Evolutionary conservation across 2,888 invertebrate species (phyloP).

Genomic region (Prosapia bicincta): DNA sequence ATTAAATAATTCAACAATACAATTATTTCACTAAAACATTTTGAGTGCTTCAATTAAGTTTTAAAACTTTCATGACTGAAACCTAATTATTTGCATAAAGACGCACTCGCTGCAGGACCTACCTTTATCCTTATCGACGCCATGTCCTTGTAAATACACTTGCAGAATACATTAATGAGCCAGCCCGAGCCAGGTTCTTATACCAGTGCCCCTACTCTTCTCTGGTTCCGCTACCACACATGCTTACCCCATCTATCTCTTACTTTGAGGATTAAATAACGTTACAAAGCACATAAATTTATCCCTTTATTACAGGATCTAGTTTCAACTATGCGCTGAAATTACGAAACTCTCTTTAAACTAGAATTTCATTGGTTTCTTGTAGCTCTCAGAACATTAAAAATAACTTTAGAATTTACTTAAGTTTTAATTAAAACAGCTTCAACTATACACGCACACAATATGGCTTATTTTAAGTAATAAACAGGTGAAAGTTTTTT

Average conservation of each 20-base stretch:
- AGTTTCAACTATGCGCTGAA: neutral
- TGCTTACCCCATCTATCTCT: neutral
- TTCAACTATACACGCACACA: too few species aligned
- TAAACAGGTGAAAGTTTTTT: too few species aligned
- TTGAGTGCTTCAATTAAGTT: too few species aligned
- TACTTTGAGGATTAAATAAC: neutral
- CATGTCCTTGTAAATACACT: neutral
- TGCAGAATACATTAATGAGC: neutral
- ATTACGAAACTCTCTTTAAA: neutral
- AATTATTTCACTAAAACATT: too few species aligned
- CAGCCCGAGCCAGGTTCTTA: neutral
- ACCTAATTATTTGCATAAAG: neutral
- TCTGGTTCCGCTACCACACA: neutral
- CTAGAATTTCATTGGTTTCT: neutral
- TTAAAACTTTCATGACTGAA: too few species aligned
- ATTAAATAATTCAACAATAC: neutral
- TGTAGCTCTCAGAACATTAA: neutral
- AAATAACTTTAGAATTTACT: too few species aligned
- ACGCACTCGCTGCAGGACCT: neutral
- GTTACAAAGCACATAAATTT: neutral
- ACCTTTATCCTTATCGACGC: neutral
- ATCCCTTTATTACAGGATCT: neutral
- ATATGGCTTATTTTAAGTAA: too few species aligned
- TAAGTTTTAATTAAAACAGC: too few species aligned
- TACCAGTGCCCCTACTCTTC: neutral